Base-by-base conservation (phyloP, 2,888 invertebrate genomes). In the Ethmia dodecea region DNA sequence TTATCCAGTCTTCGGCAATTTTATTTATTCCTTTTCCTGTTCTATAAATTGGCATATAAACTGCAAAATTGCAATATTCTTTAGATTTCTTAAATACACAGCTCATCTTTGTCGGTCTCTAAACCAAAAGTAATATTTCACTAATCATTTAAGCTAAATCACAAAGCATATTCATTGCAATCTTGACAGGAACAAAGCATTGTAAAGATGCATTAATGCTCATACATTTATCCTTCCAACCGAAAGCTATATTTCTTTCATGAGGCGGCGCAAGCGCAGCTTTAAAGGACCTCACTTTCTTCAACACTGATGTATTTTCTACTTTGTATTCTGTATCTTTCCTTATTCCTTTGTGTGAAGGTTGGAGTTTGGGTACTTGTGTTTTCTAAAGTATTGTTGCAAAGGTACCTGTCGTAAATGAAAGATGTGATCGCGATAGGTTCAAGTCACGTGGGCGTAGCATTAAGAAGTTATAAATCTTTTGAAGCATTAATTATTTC, bases 391-490 rank as follows among this genome's bases (percentile, higher is more conserved):
- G n/a, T n/a, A n/a, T 31, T 42, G 49, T 47, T 52, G n/a, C 42
- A 48, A 52, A 51, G 43, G 41, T 57, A 58, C 59, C 56, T 60
- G 58, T 59, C 54, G 40, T 38, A 46, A 50, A 48, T 36, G 35
- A 31, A 39, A 48, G 47, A 49, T 55, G 54, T 45, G 47, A 63
- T 56, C 56, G 52, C 46, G 50, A 60, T 61, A 59, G 56, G 46
- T 63, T 50, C 47, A 53, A 58, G 62, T 55, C 43, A 62, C 52
- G 76, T 75, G 68, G 79, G 76, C 61, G 74, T 68, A 70, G 59
- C 64, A 79, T 81, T 81, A 81, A 79, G 70, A 71, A 70, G 54
- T 55, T 60, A 69, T 83, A 80, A 74, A 83, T 81, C 74, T 67
- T 63, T 39, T 38, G 52, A 45, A 53, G 52, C 64, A 70, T 74